Evolutionary conservation across 2,113 vertebrate genomes (phyloP), one percentile per base, ranked within the genome.

Genomic region (cattle (Bos taurus)): DNA sequence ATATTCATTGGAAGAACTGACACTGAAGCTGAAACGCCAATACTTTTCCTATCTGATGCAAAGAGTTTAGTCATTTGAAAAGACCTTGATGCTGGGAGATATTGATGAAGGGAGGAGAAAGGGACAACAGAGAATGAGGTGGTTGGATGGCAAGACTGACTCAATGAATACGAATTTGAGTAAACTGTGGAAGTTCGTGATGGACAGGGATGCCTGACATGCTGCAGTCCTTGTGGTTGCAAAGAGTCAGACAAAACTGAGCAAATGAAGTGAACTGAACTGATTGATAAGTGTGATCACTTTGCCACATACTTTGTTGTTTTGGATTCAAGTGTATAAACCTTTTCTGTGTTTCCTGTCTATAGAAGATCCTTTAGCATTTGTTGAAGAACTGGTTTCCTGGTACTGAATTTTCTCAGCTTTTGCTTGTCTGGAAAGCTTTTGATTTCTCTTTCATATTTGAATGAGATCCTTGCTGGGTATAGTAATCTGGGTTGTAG

Each of bases 11-110:
- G 62, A 67, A 67, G 62, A 17, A 67, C 16, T n/a, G 62, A 64
- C 3, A 5, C 9, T 19, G 2, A n/a, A 67, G 62, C 9, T 67
- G 62, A 67, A 67, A 67, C 33, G 19, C 62, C 33, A n/a, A 5
- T n/a, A n/a, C 4, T 67, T 67, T n/a, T 3, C 16, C 16, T 2
- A n/a, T n/a, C 62, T n/a, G 4, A n/a, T 67, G 4, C 0, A 0
- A n/a, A 64, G 15, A n/a, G 3, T n/a, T 64, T 17, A n/a, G 2
- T n/a, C 62, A 64, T 9, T 17, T 64, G 15, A n/a, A n/a, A 67
- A 67, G 17, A 67, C 33, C 2, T n/a, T 17, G 7, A n/a, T n/a
- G 16, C 33, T 67, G 16, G 62, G 33, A 67, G 7, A n/a, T 9
- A n/a, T n/a, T 67, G 62, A 2, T n/a, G 62, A 16, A n/a, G 8